phyloP scores from a whole-genome alignment of 2,888 invertebrate species.

The Xanthorhoe designata region DNA sequence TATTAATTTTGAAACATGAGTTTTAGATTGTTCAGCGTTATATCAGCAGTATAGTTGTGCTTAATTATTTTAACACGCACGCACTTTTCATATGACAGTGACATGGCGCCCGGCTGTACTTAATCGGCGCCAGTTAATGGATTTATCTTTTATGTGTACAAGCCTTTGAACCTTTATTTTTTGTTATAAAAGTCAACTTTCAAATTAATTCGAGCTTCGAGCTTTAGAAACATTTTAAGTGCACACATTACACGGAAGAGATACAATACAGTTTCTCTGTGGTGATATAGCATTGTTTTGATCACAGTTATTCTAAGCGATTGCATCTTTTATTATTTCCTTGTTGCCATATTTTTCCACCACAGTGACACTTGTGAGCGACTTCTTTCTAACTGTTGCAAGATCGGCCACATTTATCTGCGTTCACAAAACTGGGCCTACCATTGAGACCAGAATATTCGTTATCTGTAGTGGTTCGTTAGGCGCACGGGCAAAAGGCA shows the following conservation, averaged over 20 bases:
- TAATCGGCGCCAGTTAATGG: slow-evolving; percentile 53
- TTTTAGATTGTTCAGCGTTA: neutral
- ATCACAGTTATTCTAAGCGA: neutral
- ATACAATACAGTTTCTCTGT: neutral
- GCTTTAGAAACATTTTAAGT: neutral
- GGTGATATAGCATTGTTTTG: neutral
- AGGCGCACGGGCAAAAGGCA: slow-evolving; percentile 58
- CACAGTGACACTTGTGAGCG: neutral
- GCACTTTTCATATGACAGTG: slow-evolving; percentile 47
- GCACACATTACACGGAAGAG: neutral
- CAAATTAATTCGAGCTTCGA: neutral
- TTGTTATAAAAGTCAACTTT: slow-evolving; percentile 18
- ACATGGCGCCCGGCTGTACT: slow-evolving; percentile 51
- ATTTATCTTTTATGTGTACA: slow-evolving; percentile 40
- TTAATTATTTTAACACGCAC: slow-evolving; percentile 24
- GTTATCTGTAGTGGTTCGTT: slow-evolving; percentile 69
- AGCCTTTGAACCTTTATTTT: slow-evolving; percentile 16
- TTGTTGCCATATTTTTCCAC: neutral
- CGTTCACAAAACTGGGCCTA: slow-evolving; percentile 28
- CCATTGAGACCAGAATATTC: slow-evolving; percentile 50
- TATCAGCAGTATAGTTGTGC: slow-evolving; percentile 8
- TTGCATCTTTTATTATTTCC: slow-evolving; percentile 1
- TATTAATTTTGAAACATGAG: neutral
- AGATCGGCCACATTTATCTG: slow-evolving; percentile 33
- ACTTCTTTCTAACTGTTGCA: slow-evolving; percentile 4